Percentiles rank a stretch among this genome's conserved stretches.
Conservation (phyloP, 2,113 vertebrate genomes). For the Spermophilus dauricus region DNA sequence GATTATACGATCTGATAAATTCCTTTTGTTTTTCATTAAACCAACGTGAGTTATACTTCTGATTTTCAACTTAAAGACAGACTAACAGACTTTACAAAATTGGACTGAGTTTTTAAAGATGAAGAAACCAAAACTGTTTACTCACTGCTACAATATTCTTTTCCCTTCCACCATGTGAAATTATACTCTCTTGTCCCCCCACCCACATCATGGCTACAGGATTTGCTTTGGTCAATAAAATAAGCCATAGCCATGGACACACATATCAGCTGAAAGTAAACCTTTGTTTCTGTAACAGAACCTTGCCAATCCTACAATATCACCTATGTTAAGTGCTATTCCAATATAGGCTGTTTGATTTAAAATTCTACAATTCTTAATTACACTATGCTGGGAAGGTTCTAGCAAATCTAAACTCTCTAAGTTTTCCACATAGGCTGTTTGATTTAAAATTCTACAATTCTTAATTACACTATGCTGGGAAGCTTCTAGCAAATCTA, state of each 20-base stretch:
- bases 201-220: neutral
- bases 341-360: too few relatives aligned
- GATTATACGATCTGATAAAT: neutral
- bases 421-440: neutral
- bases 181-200: neutral
- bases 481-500: neutral
- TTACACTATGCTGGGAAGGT: too few relatives aligned
- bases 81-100: neutral
- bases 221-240: slow-evolving; percentile 1
- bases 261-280: neutral
- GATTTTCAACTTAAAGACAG: neutral
- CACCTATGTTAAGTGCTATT: neutral
- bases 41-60: neutral
- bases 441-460: neutral
- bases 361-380: too few relatives aligned
- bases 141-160: neutral
- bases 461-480: neutral
- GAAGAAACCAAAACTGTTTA: neutral
- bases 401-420: too few relatives aligned
- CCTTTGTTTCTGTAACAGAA: neutral
- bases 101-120: slow-evolving; percentile 5
- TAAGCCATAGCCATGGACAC: neutral
- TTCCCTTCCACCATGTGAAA: neutral
- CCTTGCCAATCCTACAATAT: neutral
- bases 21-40: neutral